Evolutionary conservation across 2,888 invertebrate genomes (phyloP), one percentile per base, ranked within the genome.

Genomic region (Adelognathus sp.): DNA sequence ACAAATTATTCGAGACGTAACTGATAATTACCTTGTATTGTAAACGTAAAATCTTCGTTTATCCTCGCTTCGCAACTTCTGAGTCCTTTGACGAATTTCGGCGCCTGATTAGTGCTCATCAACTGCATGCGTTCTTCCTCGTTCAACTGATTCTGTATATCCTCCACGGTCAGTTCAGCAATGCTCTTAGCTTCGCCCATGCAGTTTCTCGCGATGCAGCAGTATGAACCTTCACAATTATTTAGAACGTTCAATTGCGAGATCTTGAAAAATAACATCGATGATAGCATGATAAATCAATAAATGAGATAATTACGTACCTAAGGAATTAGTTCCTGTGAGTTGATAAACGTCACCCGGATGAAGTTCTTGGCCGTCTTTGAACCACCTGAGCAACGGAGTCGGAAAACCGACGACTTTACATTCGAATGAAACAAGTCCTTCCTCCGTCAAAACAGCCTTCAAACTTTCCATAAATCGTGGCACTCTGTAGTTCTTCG

Each of bases 371-470:
- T 97, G 96, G 0, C 97, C 97, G 89, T 98, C 98, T 92, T 97
- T 98, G 91, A 97, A 98, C 98, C 98, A 98, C 87, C 96, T 95
- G 0, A 98, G 92, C 61, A 95, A 92, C 0, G 98, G 98, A 0
- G 97, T 97, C 0, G 98, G 98, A 84, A 97, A 97, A 0, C 97
- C 98, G 1, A 97, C 97, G 0, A 98, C 97, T 91, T 98, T 98
- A 89, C 98, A 98, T 89, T 98, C 98, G 88, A 98, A 98, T 0
- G 97, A 97, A 0, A 98, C 98, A 33, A 98, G 92, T 0, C 98
- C 98, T 92, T 98, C 98, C 89, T 98, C 97, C 0, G 98, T 97
- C 52, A 98, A 93, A 50, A 98, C 95, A 6, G 98, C 98, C 91
- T 96, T 96, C 7, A 98, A 93, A 85, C 96, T 96, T 91, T 98